A percentile compares a stretch with the other conserved stretches of the same genome.
Conservation (phyloP, 2,797 vertebrate species). For the Scolopax bukidnonensis region DNA sequence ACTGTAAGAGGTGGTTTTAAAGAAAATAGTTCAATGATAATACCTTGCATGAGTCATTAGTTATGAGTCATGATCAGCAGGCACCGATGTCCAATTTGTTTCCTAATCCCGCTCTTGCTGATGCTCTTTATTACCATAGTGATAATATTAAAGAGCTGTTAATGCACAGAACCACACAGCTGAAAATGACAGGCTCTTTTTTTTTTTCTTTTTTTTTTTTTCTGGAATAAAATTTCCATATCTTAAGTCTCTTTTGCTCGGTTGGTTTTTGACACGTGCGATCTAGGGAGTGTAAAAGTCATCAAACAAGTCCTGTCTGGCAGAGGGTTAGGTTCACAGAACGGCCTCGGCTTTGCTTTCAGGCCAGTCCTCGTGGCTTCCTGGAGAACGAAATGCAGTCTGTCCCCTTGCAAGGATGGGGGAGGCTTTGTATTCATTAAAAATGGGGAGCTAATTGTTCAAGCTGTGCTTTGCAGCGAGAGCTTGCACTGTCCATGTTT, state of each 20-base stretch:
- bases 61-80: slow-evolving; percentile 59
- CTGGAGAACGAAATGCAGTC: background rate
- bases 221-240: slow-evolving; percentile 55
- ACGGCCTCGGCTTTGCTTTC: background rate
- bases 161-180: background rate
- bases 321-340: background rate
- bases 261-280: background rate
- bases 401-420: background rate
- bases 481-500: background rate
- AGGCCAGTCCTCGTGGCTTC: background rate
- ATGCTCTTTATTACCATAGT: slow-evolving; percentile 57
- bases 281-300: background rate
- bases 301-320: background rate
- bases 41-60: slow-evolving; percentile 50
- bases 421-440: background rate
- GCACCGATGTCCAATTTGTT: slow-evolving; percentile 59
- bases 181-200: background rate
- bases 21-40: slow-evolving; percentile 28
- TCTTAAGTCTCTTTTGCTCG: slow-evolving; percentile 19
- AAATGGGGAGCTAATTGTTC: background rate
- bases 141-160: slow-evolving; percentile 49
- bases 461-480: background rate
- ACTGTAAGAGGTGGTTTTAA: background rate
- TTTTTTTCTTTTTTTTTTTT: background rate
- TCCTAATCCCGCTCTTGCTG: background rate